Conservation (phyloP, 64 coral and sea anemone species). For the Montipora capricornis region DNA sequence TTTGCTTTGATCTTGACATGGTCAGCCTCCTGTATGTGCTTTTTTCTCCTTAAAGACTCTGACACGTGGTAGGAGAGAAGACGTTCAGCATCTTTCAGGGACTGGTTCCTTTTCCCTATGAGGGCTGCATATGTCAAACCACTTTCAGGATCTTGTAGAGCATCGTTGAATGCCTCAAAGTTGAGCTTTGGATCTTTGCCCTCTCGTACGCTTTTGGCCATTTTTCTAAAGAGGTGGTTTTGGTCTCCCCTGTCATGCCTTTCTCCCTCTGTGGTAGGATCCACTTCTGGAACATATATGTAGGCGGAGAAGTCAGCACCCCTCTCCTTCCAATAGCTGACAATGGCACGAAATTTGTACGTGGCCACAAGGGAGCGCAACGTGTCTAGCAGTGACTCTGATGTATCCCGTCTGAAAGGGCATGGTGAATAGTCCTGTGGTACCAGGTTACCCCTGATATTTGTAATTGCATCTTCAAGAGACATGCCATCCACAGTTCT, state of each 20-base stretch:
- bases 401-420: conserved; percentile 33
- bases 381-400: conserved; percentile 41
- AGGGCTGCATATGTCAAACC: conserved; percentile 16
- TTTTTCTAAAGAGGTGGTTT: conserved; percentile 26
- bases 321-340: conserved; percentile 49
- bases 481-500: conserved; percentile 31
- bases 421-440: conserved; percentile 53
- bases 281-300: conserved; percentile 52
- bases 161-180: conserved; percentile 37
- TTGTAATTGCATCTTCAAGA: conserved; percentile 54
- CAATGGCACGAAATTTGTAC: neutral
- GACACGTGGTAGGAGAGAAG: neutral
- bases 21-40: neutral
- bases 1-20: conserved; percentile 4
- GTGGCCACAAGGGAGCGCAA: conserved; percentile 59
- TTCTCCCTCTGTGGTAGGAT: conserved; percentile 3
- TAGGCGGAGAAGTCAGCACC: conserved; percentile 41
- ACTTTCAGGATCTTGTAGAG: neutral
- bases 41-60: conserved; percentile 8
- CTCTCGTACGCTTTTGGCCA: conserved; percentile 44
- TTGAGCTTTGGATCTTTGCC: conserved; percentile 11
- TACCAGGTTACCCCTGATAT: conserved; percentile 31
- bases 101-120: neutral
- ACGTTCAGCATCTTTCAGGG: conserved; percentile 1
- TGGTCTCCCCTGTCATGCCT: conserved; percentile 53